phyloP scores from a whole-genome alignment of 1,140 invertebrate species.

The Elysia chlorotica region DNA sequence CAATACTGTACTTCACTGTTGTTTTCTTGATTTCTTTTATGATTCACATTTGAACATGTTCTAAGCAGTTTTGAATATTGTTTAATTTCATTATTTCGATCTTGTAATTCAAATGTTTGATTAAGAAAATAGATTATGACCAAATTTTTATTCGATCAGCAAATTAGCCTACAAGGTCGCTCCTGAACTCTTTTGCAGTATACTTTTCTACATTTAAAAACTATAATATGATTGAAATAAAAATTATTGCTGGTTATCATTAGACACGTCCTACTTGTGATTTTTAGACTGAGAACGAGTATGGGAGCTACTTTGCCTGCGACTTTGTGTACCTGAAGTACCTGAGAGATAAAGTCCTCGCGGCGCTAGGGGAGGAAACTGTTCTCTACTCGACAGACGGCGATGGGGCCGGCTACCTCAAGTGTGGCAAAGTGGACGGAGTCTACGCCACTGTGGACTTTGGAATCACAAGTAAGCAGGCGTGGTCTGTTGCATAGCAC shows the following conservation, averaged over 20 bases:
- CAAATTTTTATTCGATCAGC: neutral
- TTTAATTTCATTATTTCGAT: no score
- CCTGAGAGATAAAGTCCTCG: conserved; percentile 68
- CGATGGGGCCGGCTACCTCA: conserved; percentile 35
- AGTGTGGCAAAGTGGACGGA: conserved; percentile 48
- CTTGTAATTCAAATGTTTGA: no score
- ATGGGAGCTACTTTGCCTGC: conserved; percentile 81
- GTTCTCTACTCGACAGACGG: conserved; percentile 78
- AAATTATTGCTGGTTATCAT: neutral
- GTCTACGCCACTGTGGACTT: conserved; percentile 52
- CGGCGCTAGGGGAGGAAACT: conserved; percentile 70
- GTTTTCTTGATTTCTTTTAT: no score
- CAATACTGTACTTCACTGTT: no score
- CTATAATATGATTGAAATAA: neutral
- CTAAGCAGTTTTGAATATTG: neutral
- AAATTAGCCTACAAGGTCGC: neutral
- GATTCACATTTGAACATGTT: no score
- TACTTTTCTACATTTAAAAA: no score
- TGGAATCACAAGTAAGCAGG: no score
- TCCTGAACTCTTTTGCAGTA: neutral
- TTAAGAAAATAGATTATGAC: no score
- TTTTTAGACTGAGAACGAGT: conserved; percentile 86
- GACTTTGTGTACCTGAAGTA: conserved; percentile 65
- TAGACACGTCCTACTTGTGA: neutral
- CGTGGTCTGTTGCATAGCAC: no score